Evolutionary conservation across 2,797 vertebrate genomes (phyloP).

Genomic region (Sitta carolinensis): DNA sequence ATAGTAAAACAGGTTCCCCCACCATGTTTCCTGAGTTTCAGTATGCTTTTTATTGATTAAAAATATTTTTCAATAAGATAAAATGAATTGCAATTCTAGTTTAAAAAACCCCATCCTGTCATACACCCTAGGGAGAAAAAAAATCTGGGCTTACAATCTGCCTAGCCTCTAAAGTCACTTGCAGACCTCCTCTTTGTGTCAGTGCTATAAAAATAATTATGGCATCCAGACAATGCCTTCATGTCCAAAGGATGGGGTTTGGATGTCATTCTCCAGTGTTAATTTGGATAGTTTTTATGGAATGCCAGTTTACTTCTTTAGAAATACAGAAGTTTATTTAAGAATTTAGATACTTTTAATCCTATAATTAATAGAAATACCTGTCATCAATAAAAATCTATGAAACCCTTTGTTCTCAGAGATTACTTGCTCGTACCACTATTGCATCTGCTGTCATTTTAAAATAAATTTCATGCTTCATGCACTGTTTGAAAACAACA

Average conservation of each 20-base stretch:
- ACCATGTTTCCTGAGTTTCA: not conserved
- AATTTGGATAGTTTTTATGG: not conserved
- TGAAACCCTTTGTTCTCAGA: not conserved
- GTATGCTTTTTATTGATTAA: not conserved
- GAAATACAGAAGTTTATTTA: not conserved
- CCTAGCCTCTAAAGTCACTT: not conserved
- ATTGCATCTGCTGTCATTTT: not conserved
- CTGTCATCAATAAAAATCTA: not conserved
- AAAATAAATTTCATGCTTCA: not conserved
- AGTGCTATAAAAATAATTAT: not conserved
- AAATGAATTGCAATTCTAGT: not conserved
- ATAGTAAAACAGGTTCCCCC: not conserved
- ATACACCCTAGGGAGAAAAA: not conserved
- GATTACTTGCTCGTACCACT: not conserved
- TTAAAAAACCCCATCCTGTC: accelerated
- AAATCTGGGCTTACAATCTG: not conserved
- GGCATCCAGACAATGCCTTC: not conserved
- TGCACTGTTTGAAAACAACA: not conserved
- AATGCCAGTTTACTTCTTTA: not conserved
- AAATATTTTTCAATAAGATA: not conserved
- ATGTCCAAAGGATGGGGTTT: not conserved
- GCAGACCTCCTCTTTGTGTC: not conserved
- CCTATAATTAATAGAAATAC: not conserved
- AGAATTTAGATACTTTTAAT: not conserved
- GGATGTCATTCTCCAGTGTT: not conserved